Base-by-base conservation (phyloP, 2,797 vertebrate species). In the Crenichthys baileyi region DNA sequence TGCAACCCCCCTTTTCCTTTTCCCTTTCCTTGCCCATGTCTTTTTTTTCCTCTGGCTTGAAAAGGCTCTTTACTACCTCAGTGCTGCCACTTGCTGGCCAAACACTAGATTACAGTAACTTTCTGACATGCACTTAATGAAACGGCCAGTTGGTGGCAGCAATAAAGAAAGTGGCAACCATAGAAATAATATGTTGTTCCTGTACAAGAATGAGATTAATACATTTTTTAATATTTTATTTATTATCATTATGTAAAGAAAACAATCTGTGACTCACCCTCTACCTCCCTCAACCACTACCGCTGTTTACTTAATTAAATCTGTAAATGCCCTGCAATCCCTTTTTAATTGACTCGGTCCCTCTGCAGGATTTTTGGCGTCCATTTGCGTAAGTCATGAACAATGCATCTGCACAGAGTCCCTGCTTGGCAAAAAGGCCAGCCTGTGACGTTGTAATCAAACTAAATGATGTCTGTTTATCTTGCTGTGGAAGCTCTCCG, bases 71-170 rank as follows among this genome's bases (percentile, higher is more conserved):
- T 73, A 85, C 80, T 87, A 87, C 94, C 94, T 83, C 96, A 96
- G 97, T 97, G 95, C 96, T 97, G 96, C 97, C 97, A 86, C 96
- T 91, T 91, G 89, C 96, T 97, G 97, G 90, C 65, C 72, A 44
- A 51, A 0, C 55, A 5, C 6, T 29, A 44, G 73, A 91, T 72
- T 88, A 77, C 94, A 90, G 13, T 3, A 39, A 36, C 73, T 72
- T 72, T 26, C 68, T 84, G 73, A 73, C 75, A 26, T 94, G 94
- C 85, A 93, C 77, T 94, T 84, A 72, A 81, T 61, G 2, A 67
- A 80, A 90, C 48, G 41, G 50, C 92, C 95, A 95, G 94, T 93
- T 85, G 94, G 93, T 95, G 96, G 94, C 95, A 94, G 93, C 91
- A 90, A 85, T 82, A 76, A 77, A 79, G 83, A 53, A 70, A 50